Evolutionary conservation across 92 coral and sea anemone genomes (phyloP).

Genomic region (Bergia puertoricense): DNA sequence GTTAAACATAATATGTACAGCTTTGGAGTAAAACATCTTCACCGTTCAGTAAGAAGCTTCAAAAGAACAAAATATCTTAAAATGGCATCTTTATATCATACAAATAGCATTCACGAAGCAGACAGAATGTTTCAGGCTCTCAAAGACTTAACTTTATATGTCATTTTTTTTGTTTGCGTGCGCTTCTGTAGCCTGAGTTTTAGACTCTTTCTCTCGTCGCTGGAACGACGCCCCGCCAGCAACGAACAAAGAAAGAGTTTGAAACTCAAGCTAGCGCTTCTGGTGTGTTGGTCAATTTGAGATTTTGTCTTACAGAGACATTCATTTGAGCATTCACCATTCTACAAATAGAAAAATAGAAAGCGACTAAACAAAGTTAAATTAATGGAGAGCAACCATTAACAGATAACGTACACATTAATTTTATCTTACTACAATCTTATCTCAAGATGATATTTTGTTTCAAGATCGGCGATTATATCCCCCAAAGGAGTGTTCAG

Average conservation of each 20-base stretch:
- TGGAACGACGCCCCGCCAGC: no score
- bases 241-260: no score
- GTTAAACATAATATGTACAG: not conserved
- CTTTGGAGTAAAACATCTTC: not conserved
- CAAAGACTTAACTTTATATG: not conserved
- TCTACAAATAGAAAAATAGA: not conserved
- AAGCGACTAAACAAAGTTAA: not conserved
- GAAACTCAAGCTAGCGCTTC: not conserved
- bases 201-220: no score
- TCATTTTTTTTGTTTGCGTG: not conserved
- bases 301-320: not conserved
- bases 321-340: constrained; percentile 1
- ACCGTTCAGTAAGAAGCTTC: not conserved
- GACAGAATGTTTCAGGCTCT: not conserved
- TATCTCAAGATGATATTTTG: constrained; percentile 18
- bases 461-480: constrained; percentile 1
- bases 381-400: constrained; percentile 9
- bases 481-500: not conserved
- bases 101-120: not conserved
- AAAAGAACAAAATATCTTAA: not conserved
- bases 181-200: not conserved
- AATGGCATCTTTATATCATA: not conserved
- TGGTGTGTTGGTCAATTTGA: not conserved
- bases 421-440: constrained; percentile 21
- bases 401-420: constrained; percentile 17